These are phyloP conservation scores for Ctenopoma kingsleyae DNA, from an alignment of 2,797 vertebrate genomes.

Conservation along the genomic window DNA sequence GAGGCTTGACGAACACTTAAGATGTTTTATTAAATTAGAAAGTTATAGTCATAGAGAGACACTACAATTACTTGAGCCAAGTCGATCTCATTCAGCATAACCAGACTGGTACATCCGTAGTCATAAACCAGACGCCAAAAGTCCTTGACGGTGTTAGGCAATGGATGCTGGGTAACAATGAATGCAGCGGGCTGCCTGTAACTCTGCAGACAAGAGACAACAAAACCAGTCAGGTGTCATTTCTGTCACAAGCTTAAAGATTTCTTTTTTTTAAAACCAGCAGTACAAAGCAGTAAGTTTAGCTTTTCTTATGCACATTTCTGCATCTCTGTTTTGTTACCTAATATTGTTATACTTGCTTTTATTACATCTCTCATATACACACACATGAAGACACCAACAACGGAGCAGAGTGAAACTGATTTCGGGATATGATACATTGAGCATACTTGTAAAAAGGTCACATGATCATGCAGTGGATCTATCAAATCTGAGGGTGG, in stretches of 20 bases:
- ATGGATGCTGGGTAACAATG: conserved; percentile 97
- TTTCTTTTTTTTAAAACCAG: no score
- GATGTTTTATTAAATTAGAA: no score
- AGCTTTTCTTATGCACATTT: neutral
- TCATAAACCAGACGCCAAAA: conserved; percentile 99
- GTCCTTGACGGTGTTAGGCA: conserved; percentile 98
- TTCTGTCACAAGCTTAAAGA: neutral
- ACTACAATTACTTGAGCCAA: conserved; percentile 90
- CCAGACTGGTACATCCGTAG: conserved; percentile 97
- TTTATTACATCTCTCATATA: conserved; percentile 12
- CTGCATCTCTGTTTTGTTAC: neutral
- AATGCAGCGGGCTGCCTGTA: conserved; percentile 99
- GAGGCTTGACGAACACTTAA: no score
- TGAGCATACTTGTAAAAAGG: conserved; percentile 23
- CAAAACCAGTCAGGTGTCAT: neutral
- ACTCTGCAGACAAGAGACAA: conserved; percentile 84
- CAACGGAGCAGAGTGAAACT: conserved; percentile 27
- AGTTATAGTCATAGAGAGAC: no score
- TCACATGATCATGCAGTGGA: conserved; percentile 79
- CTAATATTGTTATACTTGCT: neutral
- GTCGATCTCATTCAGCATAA: conserved; percentile 99
- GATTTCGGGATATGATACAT: conserved; percentile 32
- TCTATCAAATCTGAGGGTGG: conserved; percentile 16
- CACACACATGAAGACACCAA: conserved; percentile 28
- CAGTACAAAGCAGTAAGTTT: neutral